phyloP scores from a whole-genome alignment of 2,797 vertebrate genomes.

The Pseudochirops cupreus region DNA sequence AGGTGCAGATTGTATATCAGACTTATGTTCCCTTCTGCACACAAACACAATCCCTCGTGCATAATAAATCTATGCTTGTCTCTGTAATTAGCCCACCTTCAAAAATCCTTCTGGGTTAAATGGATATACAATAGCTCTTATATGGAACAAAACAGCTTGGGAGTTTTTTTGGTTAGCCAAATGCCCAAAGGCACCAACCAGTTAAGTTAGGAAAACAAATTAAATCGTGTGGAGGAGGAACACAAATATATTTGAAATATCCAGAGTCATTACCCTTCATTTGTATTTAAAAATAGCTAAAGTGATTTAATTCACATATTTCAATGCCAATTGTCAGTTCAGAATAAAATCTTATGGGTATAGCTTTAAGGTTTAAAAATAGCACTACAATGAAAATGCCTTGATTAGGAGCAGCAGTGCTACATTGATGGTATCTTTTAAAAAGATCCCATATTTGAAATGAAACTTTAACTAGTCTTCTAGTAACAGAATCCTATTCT shows the following conservation, averaged over 20 bases:
- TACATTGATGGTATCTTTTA: constrained; percentile 50
- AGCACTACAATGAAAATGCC: constrained; percentile 62
- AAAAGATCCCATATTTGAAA: constrained; percentile 38
- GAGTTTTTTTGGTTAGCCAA: constrained; percentile 55
- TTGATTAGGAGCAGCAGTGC: constrained; percentile 10
- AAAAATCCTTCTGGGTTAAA: constrained; percentile 23
- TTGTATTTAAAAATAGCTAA: constrained; percentile 68
- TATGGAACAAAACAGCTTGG: constrained; percentile 22
- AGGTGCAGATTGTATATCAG: neutral
- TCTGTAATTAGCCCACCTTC: constrained; percentile 50
- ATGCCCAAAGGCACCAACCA: constrained; percentile 57
- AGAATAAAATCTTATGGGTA: constrained; percentile 51
- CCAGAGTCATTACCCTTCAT: neutral
- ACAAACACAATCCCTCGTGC: constrained; percentile 18
- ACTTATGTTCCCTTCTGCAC: neutral
- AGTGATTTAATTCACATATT: constrained; percentile 70
- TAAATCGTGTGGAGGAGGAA: constrained; percentile 55
- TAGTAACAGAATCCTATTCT: constrained; percentile 42
- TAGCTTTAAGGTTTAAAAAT: constrained; percentile 71
- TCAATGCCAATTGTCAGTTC: constrained; percentile 53
- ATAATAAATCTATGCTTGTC: constrained; percentile 33
- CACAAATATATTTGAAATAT: constrained; percentile 68
- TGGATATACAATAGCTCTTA: neutral
- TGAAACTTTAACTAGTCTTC: constrained; percentile 31
- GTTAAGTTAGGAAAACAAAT: constrained; percentile 68